Evolutionary conservation across 2,888 invertebrate species (phyloP), one percentile per base, ranked within the genome.

Genomic region (Apamea epomidion): DNA sequence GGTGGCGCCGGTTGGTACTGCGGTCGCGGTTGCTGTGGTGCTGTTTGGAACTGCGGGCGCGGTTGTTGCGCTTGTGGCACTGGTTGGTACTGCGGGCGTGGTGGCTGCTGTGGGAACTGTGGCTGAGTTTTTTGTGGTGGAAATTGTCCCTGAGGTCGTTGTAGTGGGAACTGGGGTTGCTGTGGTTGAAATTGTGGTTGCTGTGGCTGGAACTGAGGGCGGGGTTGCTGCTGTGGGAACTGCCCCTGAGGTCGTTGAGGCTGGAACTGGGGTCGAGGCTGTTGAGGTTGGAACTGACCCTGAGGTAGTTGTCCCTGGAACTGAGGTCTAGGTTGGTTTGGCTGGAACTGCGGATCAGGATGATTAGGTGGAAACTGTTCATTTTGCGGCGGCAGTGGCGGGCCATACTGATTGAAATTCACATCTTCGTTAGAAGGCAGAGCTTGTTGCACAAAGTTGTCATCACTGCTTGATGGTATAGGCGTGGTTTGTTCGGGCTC

Each of bases 361-460:
- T 82, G 82, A 29, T 81, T 78, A 7, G 89, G 83, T 42, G 78
- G 87, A 18, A 86, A 84, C 77, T 83, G 83, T 54, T 79, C 78
- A 1, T 78, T 64, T 42, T 75, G 80, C 12, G 82, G 81, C 32
- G 67, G 78, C 21, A 73, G 69, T 18, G 89, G 71, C 1, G 94
- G 94, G 2, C 93, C 93, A 65, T 94, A 94, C 70, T 94, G 93
- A 29, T 92, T 94, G 68, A 94, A 95, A 83, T 95, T 94, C 0
- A 94, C 91, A 83, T 96, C 93, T 71, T 95, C 92, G 84, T 96
- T 94, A 0, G 96, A 94, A 8, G 96, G 95, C 51, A 94, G 87
- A 6, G 95, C 93, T 92, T 96, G 96, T 21, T 81, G 84, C n/a
- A 93, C 94, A 79, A 95, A 95, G 84, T 90, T 95, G 73, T 95